Base-by-base conservation (phyloP, 2,113 vertebrate genomes). In the Ondatra zibethicus region DNA sequence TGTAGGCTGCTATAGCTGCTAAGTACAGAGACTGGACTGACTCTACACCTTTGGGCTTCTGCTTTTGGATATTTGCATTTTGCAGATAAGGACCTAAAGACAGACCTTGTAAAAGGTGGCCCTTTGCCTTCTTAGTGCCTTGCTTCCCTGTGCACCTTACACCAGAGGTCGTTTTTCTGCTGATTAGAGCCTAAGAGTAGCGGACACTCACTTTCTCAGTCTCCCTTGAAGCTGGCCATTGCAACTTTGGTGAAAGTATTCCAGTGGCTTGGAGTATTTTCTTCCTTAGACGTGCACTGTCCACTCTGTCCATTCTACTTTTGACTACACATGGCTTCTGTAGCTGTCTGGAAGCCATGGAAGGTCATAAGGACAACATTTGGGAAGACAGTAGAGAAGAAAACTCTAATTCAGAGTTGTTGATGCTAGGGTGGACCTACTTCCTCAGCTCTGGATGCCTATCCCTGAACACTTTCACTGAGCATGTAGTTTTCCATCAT, bases 1-100 rank as follows among this genome's bases (percentile, higher is more conserved):
- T 80, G 55, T 23, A 68, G 5, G 58, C 39, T 91, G 17, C 33
- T 19, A 33, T 45, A n/a, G 6, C 61, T 96, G 78, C 7, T 52
- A 25, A 95, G 42, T 65, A 55, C 29, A 61, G 39, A 91, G 61
- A 39, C 4, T 77, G 42, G 42, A 4, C 2, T 85, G 91, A 21
- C 19, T 11, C 39, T 31, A 21, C 21, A 42, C n/a, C 29, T 17
- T 1, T 52, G 55, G 72, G 33, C 21, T 14, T 17, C n/a, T 92
- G 42, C 70, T 58, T 55, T 90, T 58, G 33, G 89, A 89, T 88
- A 92, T 23, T 84, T 88, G 21, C 68, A 76, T 73, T 87, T 42
- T 93, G 58, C 55, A 75, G 70, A 36, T 76, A 92, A 85, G 88
- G 65, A 68, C 91, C 25, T 14, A 82, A 19, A 92, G 70, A 86